Evolutionary conservation across 1,140 invertebrate species (phyloP).

Genomic region (Ditylenchus dipsaci): DNA sequence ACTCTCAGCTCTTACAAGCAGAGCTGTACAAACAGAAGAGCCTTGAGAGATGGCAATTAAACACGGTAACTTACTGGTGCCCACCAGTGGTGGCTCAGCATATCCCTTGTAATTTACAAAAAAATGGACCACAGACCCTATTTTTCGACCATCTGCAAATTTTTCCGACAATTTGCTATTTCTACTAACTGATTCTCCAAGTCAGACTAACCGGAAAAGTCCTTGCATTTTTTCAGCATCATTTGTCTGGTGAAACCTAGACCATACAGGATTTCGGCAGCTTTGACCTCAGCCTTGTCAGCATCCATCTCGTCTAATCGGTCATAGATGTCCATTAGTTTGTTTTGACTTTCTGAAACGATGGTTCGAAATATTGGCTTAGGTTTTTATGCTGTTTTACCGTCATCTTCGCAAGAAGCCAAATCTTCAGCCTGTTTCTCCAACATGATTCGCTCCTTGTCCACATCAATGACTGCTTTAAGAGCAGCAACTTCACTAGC

Average conservation of each 20-base stretch:
- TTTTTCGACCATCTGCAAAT: too few relatives aligned
- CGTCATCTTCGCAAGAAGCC: constrained; percentile 79
- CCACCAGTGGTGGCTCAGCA: too few relatives aligned
- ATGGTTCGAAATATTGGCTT: not conserved
- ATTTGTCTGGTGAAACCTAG: constrained; percentile 90
- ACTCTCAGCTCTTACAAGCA: too few relatives aligned
- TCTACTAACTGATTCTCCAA: too few relatives aligned
- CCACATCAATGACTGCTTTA: constrained; percentile 95
- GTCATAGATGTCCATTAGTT: constrained; percentile 95
- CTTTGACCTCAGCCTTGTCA: constrained; percentile 86
- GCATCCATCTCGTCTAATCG: constrained; percentile 91
- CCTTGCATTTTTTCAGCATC: constrained; percentile 80
- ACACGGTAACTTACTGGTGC: too few relatives aligned
- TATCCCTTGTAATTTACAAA: too few relatives aligned
- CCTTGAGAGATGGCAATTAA: too few relatives aligned
- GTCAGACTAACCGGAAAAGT: constrained; percentile 73
- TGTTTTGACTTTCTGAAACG: constrained; percentile 77
- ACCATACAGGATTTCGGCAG: constrained; percentile 89
- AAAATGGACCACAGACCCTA: too few relatives aligned
- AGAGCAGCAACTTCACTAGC: constrained; percentile 83
- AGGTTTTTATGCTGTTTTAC: constrained; percentile 59
- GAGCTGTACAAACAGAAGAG: too few relatives aligned
- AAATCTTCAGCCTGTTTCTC: constrained; percentile 88
- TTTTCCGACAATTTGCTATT: too few relatives aligned
- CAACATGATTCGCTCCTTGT: constrained; percentile 81